Evolutionary conservation across 2,888 invertebrate species (phyloP).

Genomic region (Allacma fusca): DNA sequence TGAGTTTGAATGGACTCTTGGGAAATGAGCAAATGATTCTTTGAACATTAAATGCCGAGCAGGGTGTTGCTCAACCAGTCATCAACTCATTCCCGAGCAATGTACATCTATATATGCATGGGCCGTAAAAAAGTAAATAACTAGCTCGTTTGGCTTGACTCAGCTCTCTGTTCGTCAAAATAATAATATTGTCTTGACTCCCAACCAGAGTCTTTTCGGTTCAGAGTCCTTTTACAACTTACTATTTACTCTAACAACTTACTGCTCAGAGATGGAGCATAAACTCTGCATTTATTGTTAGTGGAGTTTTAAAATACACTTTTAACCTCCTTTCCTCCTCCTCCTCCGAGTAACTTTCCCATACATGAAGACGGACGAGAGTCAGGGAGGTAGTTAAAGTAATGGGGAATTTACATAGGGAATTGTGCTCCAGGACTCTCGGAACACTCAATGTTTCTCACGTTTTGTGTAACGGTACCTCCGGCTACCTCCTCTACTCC

Average conservation of each 20-base stretch:
- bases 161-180: conserved; percentile 1
- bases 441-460: not conserved
- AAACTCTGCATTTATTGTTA: too few species aligned
- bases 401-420: not conserved
- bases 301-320: too few species aligned
- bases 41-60: conserved; percentile 27
- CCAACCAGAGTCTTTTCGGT: not conserved
- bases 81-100: not conserved
- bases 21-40: conserved; percentile 39
- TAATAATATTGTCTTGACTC: not conserved
- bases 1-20: conserved; percentile 27
- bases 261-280: too few species aligned
- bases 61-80: conserved; percentile 28
- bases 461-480: not conserved
- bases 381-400: not conserved
- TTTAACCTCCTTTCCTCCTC: too few species aligned
- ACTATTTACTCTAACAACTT: too few species aligned
- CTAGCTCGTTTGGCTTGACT: not conserved
- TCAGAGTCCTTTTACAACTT: not conserved
- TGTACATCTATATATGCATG: not conserved
- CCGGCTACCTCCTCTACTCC: not conserved
- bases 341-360: too few species aligned
- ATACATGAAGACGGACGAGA: not conserved
- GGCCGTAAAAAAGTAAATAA: conserved; percentile 6
- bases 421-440: not conserved